A percentile compares a stretch with the other conserved stretches of the same genome.
These are phyloP conservation scores for Drosophila nigrodunni DNA, from an alignment of 1,140 invertebrate genomes.

Conservation along the genomic window DNA sequence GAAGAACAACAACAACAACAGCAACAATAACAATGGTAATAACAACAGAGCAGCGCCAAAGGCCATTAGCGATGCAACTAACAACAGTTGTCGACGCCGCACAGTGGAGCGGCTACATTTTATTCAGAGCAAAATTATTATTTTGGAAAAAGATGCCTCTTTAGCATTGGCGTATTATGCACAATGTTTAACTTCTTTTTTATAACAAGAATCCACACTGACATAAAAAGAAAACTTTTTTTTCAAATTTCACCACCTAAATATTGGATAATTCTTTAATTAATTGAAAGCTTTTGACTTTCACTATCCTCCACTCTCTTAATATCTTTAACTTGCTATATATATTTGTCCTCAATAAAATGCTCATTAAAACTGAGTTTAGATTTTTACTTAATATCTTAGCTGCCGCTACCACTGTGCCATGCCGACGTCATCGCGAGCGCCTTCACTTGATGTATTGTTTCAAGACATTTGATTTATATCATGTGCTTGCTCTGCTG, in stretches of 20 bases:
- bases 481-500: slow-evolving; percentile 41
- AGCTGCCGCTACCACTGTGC: slow-evolving; percentile 15
- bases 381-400: neutral
- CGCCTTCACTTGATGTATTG: slow-evolving; percentile 74
- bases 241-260: too few relatives aligned
- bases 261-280: too few relatives aligned
- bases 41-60: slow-evolving; percentile 30
- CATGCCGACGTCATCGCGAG: slow-evolving; percentile 33
- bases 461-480: slow-evolving; percentile 77
- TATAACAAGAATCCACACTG: too few relatives aligned
- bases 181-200: too few relatives aligned
- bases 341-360: too few relatives aligned
- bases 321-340: too few relatives aligned
- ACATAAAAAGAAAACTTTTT: too few relatives aligned
- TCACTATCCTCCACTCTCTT: too few relatives aligned
- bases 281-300: too few relatives aligned
- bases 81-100: slow-evolving; percentile 22
- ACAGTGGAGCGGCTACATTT: slow-evolving; percentile 18
- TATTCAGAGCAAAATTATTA: neutral
- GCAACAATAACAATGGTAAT: slow-evolving; percentile 23
- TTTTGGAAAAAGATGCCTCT: too few relatives aligned
- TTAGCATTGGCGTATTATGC: too few relatives aligned
- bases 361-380: too few relatives aligned
- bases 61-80: slow-evolving; percentile 71
- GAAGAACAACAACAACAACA: slow-evolving; percentile 7